These are phyloP conservation scores for Mionectes olivaceus DNA, from an alignment of 2,797 vertebrate genomes.

Conservation along the genomic window DNA sequence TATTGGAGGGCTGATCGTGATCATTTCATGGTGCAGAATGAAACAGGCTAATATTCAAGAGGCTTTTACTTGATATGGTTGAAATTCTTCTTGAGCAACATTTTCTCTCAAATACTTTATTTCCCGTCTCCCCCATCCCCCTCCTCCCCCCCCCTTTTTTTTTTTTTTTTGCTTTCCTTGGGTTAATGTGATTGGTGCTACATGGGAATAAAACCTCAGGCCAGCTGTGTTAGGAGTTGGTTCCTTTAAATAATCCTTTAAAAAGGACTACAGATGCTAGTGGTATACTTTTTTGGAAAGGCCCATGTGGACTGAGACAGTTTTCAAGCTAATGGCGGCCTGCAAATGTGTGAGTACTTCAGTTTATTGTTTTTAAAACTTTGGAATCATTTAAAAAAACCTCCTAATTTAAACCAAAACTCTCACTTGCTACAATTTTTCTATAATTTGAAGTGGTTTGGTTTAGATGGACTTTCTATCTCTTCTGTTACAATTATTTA, in stretches of 20 bases:
- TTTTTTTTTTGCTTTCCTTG: slow-evolving; percentile 75
- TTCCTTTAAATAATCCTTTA: slow-evolving; percentile 70
- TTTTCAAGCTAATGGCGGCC: slow-evolving; percentile 77
- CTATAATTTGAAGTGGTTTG: neutral
- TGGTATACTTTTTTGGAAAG: slow-evolving; percentile 77
- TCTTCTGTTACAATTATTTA: neutral
- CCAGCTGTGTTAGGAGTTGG: slow-evolving; percentile 89
- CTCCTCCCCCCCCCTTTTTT: too few relatives aligned
- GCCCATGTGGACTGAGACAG: slow-evolving; percentile 80
- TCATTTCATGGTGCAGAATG: slow-evolving; percentile 62
- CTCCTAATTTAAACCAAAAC: neutral
- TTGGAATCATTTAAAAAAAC: neutral
- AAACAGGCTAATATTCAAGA: slow-evolving; percentile 42
- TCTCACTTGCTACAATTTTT: neutral
- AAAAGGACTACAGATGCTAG: slow-evolving; percentile 80
- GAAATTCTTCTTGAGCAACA: slow-evolving; percentile 58
- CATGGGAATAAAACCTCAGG: slow-evolving; percentile 91
- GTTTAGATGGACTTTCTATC: neutral
- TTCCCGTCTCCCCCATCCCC: neutral
- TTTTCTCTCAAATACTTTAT: slow-evolving; percentile 61
- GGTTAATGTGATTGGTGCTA: slow-evolving; percentile 86
- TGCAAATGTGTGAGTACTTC: slow-evolving; percentile 89
- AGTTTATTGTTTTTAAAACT: slow-evolving; percentile 45
- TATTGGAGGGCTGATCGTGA: slow-evolving; percentile 62
- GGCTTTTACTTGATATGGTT: slow-evolving; percentile 68